Percentiles rank a stretch among this genome's conserved stretches.
These are phyloP conservation scores for Dryomyza anilis DNA, from an alignment of 2,888 invertebrate genomes.

Conservation along the genomic window DNA sequence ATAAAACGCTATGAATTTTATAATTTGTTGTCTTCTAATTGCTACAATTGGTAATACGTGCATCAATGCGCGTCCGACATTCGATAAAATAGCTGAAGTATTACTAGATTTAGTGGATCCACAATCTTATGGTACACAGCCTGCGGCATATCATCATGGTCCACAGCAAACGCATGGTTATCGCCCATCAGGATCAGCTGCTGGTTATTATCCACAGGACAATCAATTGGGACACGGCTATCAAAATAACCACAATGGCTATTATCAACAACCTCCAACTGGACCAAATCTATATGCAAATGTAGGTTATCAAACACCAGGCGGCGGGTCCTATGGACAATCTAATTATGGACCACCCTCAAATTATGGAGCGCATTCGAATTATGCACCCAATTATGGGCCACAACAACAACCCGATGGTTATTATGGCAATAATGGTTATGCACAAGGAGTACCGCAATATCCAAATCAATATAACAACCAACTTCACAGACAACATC, in stretches of 20 bases:
- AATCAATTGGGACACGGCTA: constrained; percentile 9
- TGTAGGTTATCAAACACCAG: background rate
- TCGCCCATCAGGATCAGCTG: no score
- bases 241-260: background rate
- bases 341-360: no score
- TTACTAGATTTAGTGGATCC: constrained; percentile 36
- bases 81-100: constrained; percentile 44
- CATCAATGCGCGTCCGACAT: constrained; percentile 40
- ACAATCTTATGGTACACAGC: background rate
- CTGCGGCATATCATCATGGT: constrained; percentile 22
- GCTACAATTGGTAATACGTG: no score
- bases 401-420: no score
- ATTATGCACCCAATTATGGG: no score
- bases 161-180: constrained; percentile 20
- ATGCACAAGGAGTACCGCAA: no score
- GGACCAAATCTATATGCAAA: background rate
- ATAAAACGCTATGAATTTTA: no score
- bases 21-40: no score
- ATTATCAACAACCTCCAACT: background rate
- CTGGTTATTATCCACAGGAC: constrained; percentile 18
- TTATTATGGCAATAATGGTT: no score
- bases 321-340: background rate
- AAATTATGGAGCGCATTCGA: no score
- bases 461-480: no score
- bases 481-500: no score